Evolutionary conservation across 2,797 vertebrate species (phyloP).

Genomic region (Leuciscus waleckii): DNA sequence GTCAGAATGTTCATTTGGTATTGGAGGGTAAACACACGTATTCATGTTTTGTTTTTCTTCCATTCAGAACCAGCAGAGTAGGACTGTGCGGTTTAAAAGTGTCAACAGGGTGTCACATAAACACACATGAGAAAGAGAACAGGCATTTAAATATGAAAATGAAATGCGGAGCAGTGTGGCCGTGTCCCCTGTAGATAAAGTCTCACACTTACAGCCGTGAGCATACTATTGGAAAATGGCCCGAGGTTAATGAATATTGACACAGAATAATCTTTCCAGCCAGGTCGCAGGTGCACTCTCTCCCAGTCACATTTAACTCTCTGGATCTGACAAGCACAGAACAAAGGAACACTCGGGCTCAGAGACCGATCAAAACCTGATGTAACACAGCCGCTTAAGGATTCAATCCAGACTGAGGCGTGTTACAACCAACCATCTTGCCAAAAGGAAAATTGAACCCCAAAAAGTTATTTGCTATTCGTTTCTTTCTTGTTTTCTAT

Average conservation of each 20-base stretch:
- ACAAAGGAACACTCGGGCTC: conserved; percentile 61
- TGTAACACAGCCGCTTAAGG: conserved; percentile 37
- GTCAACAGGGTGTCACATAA: conserved; percentile 5
- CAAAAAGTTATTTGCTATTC: conserved; percentile 30
- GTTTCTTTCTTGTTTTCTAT: conserved; percentile 25
- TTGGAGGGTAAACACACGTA: conserved; percentile 33
- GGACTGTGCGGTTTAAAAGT: conserved; percentile 51
- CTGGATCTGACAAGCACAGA: conserved; percentile 71
- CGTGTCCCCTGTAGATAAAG: conserved; percentile 52
- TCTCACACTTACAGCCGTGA: conserved; percentile 33
- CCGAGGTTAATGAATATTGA: conserved; percentile 70
- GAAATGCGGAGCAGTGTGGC: conserved; percentile 44
- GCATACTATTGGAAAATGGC: conserved; percentile 64
- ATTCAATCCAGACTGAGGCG: conserved; percentile 50
- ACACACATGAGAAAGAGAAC: conserved; percentile 5
- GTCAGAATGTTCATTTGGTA: conserved; percentile 43
- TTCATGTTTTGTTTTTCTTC: conserved; percentile 51
- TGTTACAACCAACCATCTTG: conserved; percentile 51
- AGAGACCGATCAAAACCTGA: conserved; percentile 53
- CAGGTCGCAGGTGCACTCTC: conserved; percentile 73
- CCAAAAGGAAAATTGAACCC: conserved; percentile 48
- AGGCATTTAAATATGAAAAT: conserved; percentile 61
- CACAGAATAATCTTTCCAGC: conserved; percentile 68
- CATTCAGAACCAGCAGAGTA: conserved; percentile 50
- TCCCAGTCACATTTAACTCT: conserved; percentile 71